Evolutionary conservation across 2,113 vertebrate species (phyloP), one percentile per base, ranked within the genome.

Genomic region (Suricata suricatta): DNA sequence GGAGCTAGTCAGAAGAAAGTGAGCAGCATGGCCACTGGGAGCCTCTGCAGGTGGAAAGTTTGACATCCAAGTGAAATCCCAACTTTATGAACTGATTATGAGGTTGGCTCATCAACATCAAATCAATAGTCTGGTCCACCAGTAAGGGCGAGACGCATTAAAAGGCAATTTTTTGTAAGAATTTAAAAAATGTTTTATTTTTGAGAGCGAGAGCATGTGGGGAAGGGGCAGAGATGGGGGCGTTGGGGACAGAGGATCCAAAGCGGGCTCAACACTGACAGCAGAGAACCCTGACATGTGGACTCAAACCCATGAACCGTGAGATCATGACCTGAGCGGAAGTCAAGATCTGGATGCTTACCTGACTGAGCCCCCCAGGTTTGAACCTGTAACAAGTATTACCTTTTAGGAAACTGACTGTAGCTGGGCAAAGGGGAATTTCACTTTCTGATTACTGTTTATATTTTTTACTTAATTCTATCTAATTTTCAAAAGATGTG

Each of bases 361-460:
- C 23, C 57, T 60, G 57, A 60, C 21, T 60, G 57, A 60, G 57
- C 57, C 57, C 7, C 57, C 57, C 21, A 9, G 57, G 57, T 60
- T 60, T 87, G 84, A 57, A 72, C 60, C 76, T 31, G n/a, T 68
- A 64, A 80, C 44, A 80, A 72, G 21, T 25, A 63, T 92, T 93
- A 63, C 44, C 72, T 88, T 95, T 95, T 88, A 96, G 81, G 90
- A 95, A 92, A 82, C 17, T 89, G 35, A 89, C 35, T 90, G 27
- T n/a, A 8, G 16, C 33, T 50, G 10, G 13, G 14, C 31, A 23
- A 89, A 89, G 44, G 57, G 33, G 60, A 96, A 57, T 35, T 95
- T 88, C 68, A 83, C 13, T 95, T 96, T 82, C 80, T 80, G 47
- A 21, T 69, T 90, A 69, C n/a, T 31, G 80, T 81, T 82, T 77